These are phyloP conservation scores for Nymphicus hollandicus DNA, from an alignment of 2,113 vertebrate genomes.

Conservation along the genomic window DNA sequence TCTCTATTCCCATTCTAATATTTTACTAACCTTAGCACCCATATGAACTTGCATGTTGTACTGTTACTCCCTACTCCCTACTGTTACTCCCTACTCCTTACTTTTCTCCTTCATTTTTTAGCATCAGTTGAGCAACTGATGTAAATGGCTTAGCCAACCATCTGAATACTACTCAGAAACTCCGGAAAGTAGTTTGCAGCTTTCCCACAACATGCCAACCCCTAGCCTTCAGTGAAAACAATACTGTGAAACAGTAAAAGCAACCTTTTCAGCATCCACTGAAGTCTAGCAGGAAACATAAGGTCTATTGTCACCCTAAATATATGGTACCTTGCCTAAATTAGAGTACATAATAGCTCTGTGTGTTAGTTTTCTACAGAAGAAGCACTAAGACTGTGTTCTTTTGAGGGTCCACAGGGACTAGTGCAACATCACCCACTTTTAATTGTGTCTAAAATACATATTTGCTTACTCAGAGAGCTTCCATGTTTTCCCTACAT, in stretches of 20 bases:
- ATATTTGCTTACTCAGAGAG: not conserved
- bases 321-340: not conserved
- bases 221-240: not conserved
- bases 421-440: not conserved
- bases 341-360: not conserved
- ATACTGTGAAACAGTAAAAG: not conserved
- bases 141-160: not conserved
- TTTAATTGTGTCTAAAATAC: not conserved
- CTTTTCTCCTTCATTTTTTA: not conserved
- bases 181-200: not conserved
- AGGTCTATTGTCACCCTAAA: not conserved
- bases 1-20: not conserved
- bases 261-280: not conserved
- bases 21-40: not conserved
- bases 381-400: not conserved
- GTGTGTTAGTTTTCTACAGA: not conserved
- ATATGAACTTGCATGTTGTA: not conserved
- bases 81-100: not conserved
- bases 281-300: not conserved
- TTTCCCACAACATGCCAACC: not conserved
- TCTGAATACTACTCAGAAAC: not conserved
- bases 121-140: not conserved
- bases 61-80: not conserved
- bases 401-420: not conserved
- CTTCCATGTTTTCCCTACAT: not conserved